These are phyloP conservation scores for Agrotis segetum DNA, from an alignment of 2,888 invertebrate genomes.

Conservation along the genomic window DNA sequence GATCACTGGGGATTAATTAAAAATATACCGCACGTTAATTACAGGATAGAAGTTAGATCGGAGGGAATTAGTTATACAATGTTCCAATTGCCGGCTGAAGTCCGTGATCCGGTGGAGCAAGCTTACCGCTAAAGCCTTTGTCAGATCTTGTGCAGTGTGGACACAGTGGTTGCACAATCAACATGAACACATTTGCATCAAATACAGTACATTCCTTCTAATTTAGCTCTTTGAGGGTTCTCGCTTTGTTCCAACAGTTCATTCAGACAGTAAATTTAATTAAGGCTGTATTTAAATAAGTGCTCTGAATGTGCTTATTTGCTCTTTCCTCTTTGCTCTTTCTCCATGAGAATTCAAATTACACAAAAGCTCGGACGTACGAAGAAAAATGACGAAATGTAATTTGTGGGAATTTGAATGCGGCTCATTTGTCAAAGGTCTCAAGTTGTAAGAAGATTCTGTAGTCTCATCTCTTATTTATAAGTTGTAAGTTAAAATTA, in stretches of 20 bases:
- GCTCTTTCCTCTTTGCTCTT: constrained; percentile 33
- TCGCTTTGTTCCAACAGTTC: constrained; percentile 41
- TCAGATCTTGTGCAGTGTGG: constrained; percentile 44
- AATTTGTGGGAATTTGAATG: constrained; percentile 48
- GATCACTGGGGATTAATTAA: constrained; percentile 31
- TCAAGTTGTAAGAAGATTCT: constrained; percentile 22
- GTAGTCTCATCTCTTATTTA: constrained; percentile 50
- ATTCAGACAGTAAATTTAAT: constrained; percentile 47
- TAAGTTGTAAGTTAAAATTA: constrained; percentile 53
- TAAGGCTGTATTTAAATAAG: constrained; percentile 59
- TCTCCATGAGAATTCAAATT: constrained; percentile 65
- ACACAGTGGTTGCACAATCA: constrained; percentile 37
- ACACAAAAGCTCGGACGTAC: constrained; percentile 54
- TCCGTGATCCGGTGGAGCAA: constrained; percentile 33
- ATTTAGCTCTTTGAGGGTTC: constrained; percentile 48
- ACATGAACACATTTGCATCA: constrained; percentile 32
- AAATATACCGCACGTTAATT: constrained; percentile 17
- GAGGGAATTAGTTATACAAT: constrained; percentile 35
- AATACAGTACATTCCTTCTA: constrained; percentile 42
- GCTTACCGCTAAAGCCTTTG: constrained; percentile 60
- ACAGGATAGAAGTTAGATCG: constrained; percentile 17
- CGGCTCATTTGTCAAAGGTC: constrained; percentile 47
- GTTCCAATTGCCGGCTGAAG: constrained; percentile 47
- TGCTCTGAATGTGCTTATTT: constrained; percentile 58
- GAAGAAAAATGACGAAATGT: constrained; percentile 39